Base-by-base conservation (phyloP, 2,797 vertebrate species). In the Choloepus didactylus region DNA sequence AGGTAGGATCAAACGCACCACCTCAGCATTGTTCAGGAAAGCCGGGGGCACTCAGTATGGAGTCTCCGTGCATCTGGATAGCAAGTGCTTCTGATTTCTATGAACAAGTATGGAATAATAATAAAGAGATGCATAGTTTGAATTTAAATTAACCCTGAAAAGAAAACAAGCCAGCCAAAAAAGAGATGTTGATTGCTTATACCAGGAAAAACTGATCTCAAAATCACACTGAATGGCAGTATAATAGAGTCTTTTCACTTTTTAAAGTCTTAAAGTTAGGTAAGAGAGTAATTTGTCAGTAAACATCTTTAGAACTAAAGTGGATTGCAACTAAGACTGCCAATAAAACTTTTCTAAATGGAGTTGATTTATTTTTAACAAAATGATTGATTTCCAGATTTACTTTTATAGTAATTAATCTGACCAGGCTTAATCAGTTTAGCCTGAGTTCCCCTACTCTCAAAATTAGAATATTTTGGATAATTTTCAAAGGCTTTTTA, bases 351-450 rank as follows among this genome's bases (percentile, higher is more conserved):
- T 95, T 95, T 93, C 29, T 87, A 97, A 97, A 81, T 95, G 67
- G 59, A 82, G 70, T 44, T 95, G 44, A 96, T 96, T 96, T 93
- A 91, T 97, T 97, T 96, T 93, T 84, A 92, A 94, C 66, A 93
- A 84, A 92, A 95, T 96, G 87, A 97, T 96, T 96, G 95, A 97
- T 96, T 96, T 95, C 70, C 72, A 41, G 25, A 49, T 87, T 96
- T 95, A 84, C 66, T 95, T 95, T 93, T 79, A 89, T 77, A 81
- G 60, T 92, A 96, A 96, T 96, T 97, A 97, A 97, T 95, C 86
- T 96, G 66, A 84, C n/a, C 10, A 67, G 75, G 38, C 1, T 96
- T 97, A 49, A 97, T 93, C 95, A 95, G 35, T 8, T 95, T 96
- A 95, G 72, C 51, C 62, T 46, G 25, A 31, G 7, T 87, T 25